Percentiles rank a stretch among this genome's conserved stretches.
These are phyloP conservation scores for Pycnomerus fuliginosus DNA, from an alignment of 2,888 invertebrate species.

Conservation along the genomic window DNA sequence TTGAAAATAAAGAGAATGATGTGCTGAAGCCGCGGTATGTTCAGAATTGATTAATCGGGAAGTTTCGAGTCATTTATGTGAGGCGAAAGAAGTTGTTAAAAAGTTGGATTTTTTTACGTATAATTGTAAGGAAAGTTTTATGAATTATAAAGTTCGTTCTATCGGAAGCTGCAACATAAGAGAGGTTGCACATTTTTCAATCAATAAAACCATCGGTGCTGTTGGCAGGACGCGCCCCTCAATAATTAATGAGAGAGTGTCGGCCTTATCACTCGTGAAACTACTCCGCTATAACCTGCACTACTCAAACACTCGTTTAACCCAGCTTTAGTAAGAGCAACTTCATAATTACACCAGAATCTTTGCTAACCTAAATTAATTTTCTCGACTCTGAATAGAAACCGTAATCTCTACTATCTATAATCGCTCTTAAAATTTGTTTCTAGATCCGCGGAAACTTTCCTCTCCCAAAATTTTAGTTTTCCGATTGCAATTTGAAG, in stretches of 20 bases:
- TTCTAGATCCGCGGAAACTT: constrained; percentile 6
- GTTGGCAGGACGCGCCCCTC: constrained; percentile 31
- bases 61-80: constrained; percentile 32
- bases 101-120: constrained; percentile 22
- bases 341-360: constrained; percentile 30
- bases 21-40: constrained; percentile 16
- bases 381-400: constrained; percentile 21
- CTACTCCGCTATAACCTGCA: constrained; percentile 27
- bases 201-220: constrained; percentile 31
- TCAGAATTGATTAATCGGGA: constrained; percentile 32
- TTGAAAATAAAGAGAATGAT: constrained; percentile 2
- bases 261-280: constrained; percentile 30
- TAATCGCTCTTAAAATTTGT: constrained; percentile 17
- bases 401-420: constrained; percentile 7
- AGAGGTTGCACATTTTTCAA: constrained; percentile 32
- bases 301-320: constrained; percentile 25
- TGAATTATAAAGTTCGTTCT: constrained; percentile 27
- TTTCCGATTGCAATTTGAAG: constrained; percentile 5
- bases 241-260: constrained; percentile 31
- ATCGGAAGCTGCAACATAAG: constrained; percentile 27
- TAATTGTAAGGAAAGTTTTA: constrained; percentile 30
- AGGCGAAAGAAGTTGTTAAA: constrained; percentile 20
- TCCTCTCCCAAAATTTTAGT: neutral
- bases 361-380: constrained; percentile 26
- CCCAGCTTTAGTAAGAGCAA: constrained; percentile 23